These are phyloP conservation scores for Trichogramma evanescens DNA, from an alignment of 2,888 invertebrate genomes.

Conservation along the genomic window DNA sequence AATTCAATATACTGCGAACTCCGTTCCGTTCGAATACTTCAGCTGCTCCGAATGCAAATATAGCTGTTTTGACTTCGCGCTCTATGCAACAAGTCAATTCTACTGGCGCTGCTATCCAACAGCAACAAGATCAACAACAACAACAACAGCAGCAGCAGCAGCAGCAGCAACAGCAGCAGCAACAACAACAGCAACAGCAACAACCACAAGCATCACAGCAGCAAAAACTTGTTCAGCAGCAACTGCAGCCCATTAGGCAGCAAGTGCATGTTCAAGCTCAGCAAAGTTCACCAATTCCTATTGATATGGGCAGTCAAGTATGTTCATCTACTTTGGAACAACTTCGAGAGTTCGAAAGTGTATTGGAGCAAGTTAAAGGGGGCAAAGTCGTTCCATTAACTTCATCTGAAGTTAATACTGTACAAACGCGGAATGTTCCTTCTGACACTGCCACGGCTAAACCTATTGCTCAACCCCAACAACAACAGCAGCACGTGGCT, in stretches of 20 bases:
- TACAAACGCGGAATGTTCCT: slow-evolving; percentile 39
- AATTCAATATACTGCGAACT: slow-evolving; percentile 42
- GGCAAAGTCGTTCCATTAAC: slow-evolving; percentile 57
- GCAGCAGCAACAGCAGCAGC: slow-evolving; percentile 21
- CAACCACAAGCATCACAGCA: slow-evolving; percentile 1
- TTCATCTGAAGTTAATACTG: slow-evolving; percentile 33
- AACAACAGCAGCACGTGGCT: slow-evolving; percentile 30
- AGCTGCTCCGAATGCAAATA: slow-evolving; percentile 31
- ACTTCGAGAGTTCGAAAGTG: slow-evolving; percentile 72
- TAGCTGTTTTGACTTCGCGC: slow-evolving; percentile 37
- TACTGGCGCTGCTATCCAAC: slow-evolving; percentile 38
- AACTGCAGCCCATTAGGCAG: not conserved
- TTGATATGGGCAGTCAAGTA: slow-evolving; percentile 42
- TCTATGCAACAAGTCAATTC: slow-evolving; percentile 31
- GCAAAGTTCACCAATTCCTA: slow-evolving; percentile 28
- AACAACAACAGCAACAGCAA: slow-evolving; percentile 2
- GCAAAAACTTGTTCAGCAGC: not conserved
- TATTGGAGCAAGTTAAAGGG: slow-evolving; percentile 73
- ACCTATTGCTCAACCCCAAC: slow-evolving; percentile 17
- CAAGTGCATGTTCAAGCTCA: slow-evolving; percentile 5
- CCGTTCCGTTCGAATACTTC: slow-evolving; percentile 4
- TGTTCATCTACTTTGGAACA: slow-evolving; percentile 73
- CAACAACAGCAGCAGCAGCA: slow-evolving; percentile 31
- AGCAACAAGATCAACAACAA: slow-evolving; percentile 51
- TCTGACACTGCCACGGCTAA: slow-evolving; percentile 25